These are phyloP conservation scores for Ceratoteleas bidentatus DNA, from an alignment of 1,140 invertebrate genomes.

Conservation along the genomic window DNA sequence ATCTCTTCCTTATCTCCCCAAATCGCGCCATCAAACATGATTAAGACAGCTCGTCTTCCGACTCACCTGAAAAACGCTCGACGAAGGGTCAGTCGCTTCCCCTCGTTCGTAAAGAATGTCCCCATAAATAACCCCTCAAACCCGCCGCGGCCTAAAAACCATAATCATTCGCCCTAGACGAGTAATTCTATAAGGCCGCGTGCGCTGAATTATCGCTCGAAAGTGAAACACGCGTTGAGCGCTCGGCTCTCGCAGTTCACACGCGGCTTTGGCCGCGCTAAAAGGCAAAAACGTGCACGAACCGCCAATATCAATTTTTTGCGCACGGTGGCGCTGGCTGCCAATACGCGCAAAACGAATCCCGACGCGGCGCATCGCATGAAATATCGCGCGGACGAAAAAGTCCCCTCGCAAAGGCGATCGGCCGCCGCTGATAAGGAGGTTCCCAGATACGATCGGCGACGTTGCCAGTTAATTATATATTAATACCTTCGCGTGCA, in stretches of 20 bases:
- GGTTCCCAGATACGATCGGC: conserved; percentile 77
- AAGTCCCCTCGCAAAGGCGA: conserved; percentile 67
- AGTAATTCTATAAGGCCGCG: conserved; percentile 46
- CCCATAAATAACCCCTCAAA: conserved; percentile 41
- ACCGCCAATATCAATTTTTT: conserved; percentile 25
- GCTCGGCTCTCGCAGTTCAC: conserved; percentile 26
- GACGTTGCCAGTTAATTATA: conserved; percentile 79
- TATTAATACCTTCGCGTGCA: conserved; percentile 80
- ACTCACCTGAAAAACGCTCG: not conserved
- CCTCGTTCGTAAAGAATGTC: conserved; percentile 18
- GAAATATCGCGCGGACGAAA: conserved; percentile 34
- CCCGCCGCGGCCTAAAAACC: conserved; percentile 30
- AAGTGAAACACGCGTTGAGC: conserved; percentile 48
- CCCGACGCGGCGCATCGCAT: conserved; percentile 35
- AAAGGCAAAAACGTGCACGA: conserved; percentile 24
- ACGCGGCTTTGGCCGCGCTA: conserved; percentile 19
- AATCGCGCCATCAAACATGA: conserved; percentile 4
- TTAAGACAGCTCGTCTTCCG: conserved; percentile 21
- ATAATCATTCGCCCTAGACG: conserved; percentile 46
- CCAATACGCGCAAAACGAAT: conserved; percentile 48
- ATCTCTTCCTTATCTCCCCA: not conserved
- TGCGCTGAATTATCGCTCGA: conserved; percentile 49
- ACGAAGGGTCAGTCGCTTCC: conserved; percentile 1
- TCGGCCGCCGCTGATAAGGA: conserved; percentile 72
- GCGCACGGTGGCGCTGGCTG: conserved; percentile 25